A percentile compares a stretch with the other conserved stretches of the same genome.
Evolutionary conservation across 2,888 invertebrate genomes (phyloP).

Genomic region (Acronicta leporina): DNA sequence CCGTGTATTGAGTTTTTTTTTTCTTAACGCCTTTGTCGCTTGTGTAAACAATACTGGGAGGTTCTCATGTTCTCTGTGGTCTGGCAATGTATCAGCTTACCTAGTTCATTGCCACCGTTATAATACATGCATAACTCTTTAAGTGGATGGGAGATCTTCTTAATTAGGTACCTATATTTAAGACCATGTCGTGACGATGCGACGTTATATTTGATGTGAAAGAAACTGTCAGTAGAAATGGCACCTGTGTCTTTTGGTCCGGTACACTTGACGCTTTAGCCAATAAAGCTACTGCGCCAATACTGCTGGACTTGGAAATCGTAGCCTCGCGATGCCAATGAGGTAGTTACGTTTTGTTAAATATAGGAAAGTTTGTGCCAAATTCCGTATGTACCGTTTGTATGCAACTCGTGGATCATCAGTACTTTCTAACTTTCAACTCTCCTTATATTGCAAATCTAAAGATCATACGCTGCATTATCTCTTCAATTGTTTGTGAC

Average conservation of each 20-base stretch:
- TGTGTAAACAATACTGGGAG: constrained; percentile 44
- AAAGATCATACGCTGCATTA: constrained; percentile 26
- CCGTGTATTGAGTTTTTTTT: background rate
- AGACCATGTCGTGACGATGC: background rate
- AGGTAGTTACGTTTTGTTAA: constrained; percentile 1
- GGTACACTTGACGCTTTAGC: too few relatives aligned
- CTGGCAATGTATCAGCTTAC: constrained; percentile 34
- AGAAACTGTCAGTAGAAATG: too few relatives aligned
- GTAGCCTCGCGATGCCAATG: background rate
- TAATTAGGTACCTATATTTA: constrained; percentile 1
- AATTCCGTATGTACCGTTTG: constrained; percentile 19
- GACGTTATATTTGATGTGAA: too few relatives aligned
- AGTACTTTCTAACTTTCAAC: constrained; percentile 57
- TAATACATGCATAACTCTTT: constrained; percentile 18
- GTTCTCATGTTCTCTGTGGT: constrained; percentile 51
- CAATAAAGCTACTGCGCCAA: too few relatives aligned
- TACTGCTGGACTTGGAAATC: background rate
- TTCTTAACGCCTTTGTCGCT: constrained; percentile 17
- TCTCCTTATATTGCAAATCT: constrained; percentile 36
- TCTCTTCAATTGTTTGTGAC: constrained; percentile 13
- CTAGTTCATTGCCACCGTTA: constrained; percentile 27
- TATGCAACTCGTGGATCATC: constrained; percentile 21
- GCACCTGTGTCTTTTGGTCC: too few relatives aligned
- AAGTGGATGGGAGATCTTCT: background rate
- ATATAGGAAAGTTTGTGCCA: constrained; percentile 30